These are phyloP conservation scores for Drosophila bunnanda DNA, from an alignment of 2,888 invertebrate species.

Conservation along the genomic window DNA sequence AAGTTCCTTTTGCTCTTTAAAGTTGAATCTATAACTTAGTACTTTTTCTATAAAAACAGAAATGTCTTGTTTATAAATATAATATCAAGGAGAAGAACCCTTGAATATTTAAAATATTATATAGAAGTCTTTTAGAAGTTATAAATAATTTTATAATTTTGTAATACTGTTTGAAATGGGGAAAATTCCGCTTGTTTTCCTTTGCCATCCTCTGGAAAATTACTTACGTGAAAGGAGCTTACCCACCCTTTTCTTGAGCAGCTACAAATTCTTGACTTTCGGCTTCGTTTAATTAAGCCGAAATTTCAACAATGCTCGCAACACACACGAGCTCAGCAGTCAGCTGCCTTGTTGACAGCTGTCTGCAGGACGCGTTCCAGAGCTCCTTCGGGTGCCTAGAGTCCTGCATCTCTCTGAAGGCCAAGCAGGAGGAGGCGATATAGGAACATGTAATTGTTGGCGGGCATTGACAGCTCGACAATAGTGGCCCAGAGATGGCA, in stretches of 20 bases:
- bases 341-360: constrained; percentile 33
- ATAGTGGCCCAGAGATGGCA: constrained; percentile 50
- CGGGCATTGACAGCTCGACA: constrained; percentile 68
- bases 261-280: constrained; percentile 56
- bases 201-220: background rate
- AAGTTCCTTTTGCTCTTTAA: too few relatives aligned
- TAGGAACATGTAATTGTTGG: constrained; percentile 63
- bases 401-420: background rate
- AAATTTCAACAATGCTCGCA: constrained; percentile 68
- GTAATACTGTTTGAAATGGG: background rate
- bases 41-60: background rate
- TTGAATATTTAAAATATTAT: too few relatives aligned
- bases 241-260: background rate
- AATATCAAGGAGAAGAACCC: too few relatives aligned
- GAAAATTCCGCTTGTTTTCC: background rate
- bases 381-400: background rate
- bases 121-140: too few relatives aligned
- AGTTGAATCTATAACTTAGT: too few relatives aligned
- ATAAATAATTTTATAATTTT: too few relatives aligned
- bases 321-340: constrained; percentile 18
- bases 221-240: background rate
- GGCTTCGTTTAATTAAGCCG: constrained; percentile 73
- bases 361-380: constrained; percentile 9
- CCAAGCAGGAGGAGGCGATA: background rate
- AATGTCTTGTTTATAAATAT: too few relatives aligned